phyloP scores from a whole-genome alignment of 2,888 invertebrate genomes.

The Lepeophtheirus nordmannii region DNA sequence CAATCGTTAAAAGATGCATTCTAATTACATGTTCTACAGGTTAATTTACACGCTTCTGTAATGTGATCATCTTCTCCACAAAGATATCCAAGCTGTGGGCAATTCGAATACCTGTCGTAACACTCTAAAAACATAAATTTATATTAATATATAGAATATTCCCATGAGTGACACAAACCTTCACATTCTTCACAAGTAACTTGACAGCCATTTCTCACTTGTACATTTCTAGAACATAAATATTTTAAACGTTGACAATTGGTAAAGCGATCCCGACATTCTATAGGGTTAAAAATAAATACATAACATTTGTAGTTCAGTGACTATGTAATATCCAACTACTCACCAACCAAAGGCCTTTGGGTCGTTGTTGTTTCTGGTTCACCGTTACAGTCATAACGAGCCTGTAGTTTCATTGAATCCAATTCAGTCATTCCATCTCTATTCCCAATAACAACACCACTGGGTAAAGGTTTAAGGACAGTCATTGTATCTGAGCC shows the following conservation, averaged over 20 bases:
- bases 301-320: not conserved
- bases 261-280: not conserved
- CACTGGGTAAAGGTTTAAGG: not conserved
- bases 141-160: not conserved
- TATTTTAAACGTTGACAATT: not conserved
- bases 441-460: not conserved
- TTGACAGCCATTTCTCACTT: not conserved
- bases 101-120: not conserved
- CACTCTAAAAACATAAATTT: not conserved
- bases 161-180: not conserved
- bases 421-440: not conserved
- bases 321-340: not conserved
- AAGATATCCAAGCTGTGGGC: not conserved
- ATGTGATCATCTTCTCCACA: not conserved
- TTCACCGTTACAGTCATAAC: not conserved
- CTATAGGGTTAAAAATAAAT: not conserved
- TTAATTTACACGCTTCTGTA: not conserved
- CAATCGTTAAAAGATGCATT: no score
- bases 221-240: not conserved
- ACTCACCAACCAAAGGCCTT: not conserved
- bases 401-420: not conserved
- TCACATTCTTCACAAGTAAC: not conserved
- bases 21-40: not conserved
- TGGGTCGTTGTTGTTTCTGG: not conserved
- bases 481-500: not conserved